Conservation (phyloP, 1,140 invertebrate species). For the Drosophila mauritiana region DNA sequence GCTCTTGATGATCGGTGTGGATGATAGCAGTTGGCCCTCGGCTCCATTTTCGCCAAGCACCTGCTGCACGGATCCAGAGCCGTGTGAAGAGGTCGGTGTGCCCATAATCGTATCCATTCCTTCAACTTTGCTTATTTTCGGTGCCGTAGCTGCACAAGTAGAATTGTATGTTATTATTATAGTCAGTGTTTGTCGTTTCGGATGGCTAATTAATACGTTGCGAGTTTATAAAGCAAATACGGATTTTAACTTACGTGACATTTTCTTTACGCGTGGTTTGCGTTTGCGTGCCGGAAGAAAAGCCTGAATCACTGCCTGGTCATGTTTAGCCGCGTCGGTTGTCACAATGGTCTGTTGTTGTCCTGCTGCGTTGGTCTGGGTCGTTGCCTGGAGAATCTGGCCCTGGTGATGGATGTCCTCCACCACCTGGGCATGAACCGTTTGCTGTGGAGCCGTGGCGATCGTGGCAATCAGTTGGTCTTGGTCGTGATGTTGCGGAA, state of each 20-base stretch:
- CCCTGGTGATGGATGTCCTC: constrained; percentile 83
- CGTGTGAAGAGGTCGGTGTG: constrained; percentile 74
- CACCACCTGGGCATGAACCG: constrained; percentile 83
- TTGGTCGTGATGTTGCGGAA: constrained; percentile 84
- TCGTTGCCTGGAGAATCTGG: constrained; percentile 78
- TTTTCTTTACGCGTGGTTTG: constrained; percentile 83
- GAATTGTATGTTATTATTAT: neutral
- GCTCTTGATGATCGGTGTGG: constrained; percentile 79
- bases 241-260: constrained; percentile 69
- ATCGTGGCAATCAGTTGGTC: constrained; percentile 83
- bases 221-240: neutral
- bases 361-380: constrained; percentile 76
- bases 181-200: too few relatives aligned
- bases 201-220: too few relatives aligned
- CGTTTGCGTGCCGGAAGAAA: constrained; percentile 85
- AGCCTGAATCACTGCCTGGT: constrained; percentile 84
- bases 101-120: constrained; percentile 81
- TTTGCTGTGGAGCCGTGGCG: constrained; percentile 80
- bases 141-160: constrained; percentile 59
- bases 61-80: constrained; percentile 59
- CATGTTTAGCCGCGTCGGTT: constrained; percentile 82
- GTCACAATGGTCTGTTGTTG: constrained; percentile 77
- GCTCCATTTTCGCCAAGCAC: constrained; percentile 78
- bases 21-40: constrained; percentile 62
- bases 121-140: constrained; percentile 83